Conservation (phyloP, 2,888 invertebrate genomes). For the Andrena dorsata region DNA sequence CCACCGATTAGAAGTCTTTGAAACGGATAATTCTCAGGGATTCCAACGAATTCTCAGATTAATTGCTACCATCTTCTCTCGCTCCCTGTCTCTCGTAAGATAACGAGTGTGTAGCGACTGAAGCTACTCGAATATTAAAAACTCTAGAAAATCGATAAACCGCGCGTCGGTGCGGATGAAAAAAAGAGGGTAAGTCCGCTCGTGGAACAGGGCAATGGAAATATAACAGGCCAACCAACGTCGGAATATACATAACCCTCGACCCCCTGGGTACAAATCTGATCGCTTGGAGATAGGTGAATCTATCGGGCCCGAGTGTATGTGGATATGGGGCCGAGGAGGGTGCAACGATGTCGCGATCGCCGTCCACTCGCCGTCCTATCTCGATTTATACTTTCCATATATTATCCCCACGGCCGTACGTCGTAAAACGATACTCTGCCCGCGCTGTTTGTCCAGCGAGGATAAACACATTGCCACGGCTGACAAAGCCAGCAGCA, state of each 20-base stretch:
- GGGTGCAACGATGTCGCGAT: slow-evolving; percentile 47
- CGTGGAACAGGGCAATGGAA: slow-evolving; percentile 13
- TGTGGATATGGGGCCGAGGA: slow-evolving; percentile 53
- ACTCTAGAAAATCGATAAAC: too few relatives aligned
- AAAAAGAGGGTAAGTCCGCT: neutral
- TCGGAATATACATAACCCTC: slow-evolving; percentile 43
- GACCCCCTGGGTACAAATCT: slow-evolving; percentile 50
- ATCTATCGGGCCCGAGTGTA: slow-evolving; percentile 59
- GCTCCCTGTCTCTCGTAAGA: too few relatives aligned
- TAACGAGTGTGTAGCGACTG: too few relatives aligned
- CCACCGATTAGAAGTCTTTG: slow-evolving; percentile 18
- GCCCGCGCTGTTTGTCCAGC: slow-evolving; percentile 48
- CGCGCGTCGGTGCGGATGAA: neutral
- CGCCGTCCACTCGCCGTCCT: slow-evolving; percentile 42
- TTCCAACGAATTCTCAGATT: neutral
- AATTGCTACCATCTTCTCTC: neutral
- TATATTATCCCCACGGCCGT: slow-evolving; percentile 64
- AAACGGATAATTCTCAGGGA: slow-evolving; percentile 19
- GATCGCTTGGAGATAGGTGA: slow-evolving; percentile 61
- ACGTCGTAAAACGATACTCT: slow-evolving; percentile 69
- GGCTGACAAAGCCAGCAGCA: slow-evolving; percentile 65
- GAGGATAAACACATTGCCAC: slow-evolving; percentile 69
- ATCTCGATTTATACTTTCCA: slow-evolving; percentile 71
- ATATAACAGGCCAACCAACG: slow-evolving; percentile 28
- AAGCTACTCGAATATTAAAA: neutral